Base-by-base conservation (phyloP, 2,797 vertebrate genomes). In the Craterocephalus amniculus region DNA sequence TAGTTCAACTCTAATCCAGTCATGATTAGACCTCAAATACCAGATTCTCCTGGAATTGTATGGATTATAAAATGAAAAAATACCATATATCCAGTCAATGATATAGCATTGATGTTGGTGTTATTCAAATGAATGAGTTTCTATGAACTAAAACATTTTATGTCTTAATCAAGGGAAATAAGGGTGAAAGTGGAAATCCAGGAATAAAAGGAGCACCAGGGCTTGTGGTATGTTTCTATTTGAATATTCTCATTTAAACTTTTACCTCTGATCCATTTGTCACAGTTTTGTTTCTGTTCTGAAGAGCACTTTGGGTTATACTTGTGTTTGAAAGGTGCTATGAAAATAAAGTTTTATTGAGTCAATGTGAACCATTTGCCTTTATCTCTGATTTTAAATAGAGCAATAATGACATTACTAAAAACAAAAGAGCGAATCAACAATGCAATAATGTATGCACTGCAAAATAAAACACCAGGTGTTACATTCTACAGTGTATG, bases 141-240 rank as follows among this genome's bases (percentile, higher is more conserved):
- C 57, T 67, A 43, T 70, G 68, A 73, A 36, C 48, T 56, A 69
- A 62, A 11, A 38, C 79, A 38, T 77, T 76, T 48, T 77, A 70
- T 84, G 71, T 74, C 64, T 62, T 65, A 79, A 14, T 81, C 60
- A 78, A 99, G 98, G 98, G 98, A 16, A 95, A 60, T 87, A 97
- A 96, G 84, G 98, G 97, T 0, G 96, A 96, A 83, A 87, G 75
- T 86, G 98, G 97, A 89, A 84, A 81, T 67, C 91, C 93, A 70
- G 96, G 97, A 6, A 87, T 91, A 75, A 75, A 91, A 81, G 97
- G 98, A 75, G 49, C 74, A 57, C 72, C 90, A 70, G 98, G 98
- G 35, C 61, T 87, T 69, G 92, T 88, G 96, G 98, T 99, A 95
- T 56, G 78, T 80, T 65, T 57, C 36, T 48, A 48, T 58, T 74